phyloP scores from a whole-genome alignment of 2,888 invertebrate species.

The Brachycybe producta region DNA sequence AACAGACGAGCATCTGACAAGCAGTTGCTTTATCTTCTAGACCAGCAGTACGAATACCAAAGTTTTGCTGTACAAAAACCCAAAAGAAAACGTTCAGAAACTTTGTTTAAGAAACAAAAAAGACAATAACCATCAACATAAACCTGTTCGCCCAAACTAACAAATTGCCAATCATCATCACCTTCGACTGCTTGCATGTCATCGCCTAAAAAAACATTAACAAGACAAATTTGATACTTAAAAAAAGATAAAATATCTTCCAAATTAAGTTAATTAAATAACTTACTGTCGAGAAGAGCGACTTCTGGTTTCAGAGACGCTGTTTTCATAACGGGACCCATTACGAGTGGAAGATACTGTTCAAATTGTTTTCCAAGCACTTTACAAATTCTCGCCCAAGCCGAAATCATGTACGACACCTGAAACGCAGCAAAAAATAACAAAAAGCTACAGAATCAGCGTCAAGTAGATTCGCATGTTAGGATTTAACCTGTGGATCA shows the following conservation, averaged over 20 bases:
- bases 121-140: constrained; percentile 1
- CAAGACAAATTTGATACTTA: constrained; percentile 19
- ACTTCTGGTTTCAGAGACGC: constrained; percentile 90
- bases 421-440: constrained; percentile 24
- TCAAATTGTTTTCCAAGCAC: constrained; percentile 74
- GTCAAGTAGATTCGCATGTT: background rate
- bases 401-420: constrained; percentile 92
- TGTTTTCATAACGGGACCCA: constrained; percentile 83
- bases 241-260: constrained; percentile 3
- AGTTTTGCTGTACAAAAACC: constrained; percentile 52
- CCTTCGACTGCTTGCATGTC: constrained; percentile 59
- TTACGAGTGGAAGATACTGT: constrained; percentile 85
- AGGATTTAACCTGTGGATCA: constrained; percentile 59
- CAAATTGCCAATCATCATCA: constrained; percentile 87
- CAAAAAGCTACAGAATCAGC: background rate
- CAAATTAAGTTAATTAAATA: no score
- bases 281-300: constrained; percentile 69
- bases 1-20: constrained; percentile 91
- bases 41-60: constrained; percentile 84
- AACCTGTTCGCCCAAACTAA: constrained; percentile 74
- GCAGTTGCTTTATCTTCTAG: constrained; percentile 93
- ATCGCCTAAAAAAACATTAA: constrained; percentile 30
- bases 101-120: background rate
- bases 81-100: background rate
- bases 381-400: constrained; percentile 98